A percentile compares a stretch with the other conserved stretches of the same genome.
These are phyloP conservation scores for Antheraea yamamai DNA, from an alignment of 2,888 invertebrate genomes.

Conservation along the genomic window DNA sequence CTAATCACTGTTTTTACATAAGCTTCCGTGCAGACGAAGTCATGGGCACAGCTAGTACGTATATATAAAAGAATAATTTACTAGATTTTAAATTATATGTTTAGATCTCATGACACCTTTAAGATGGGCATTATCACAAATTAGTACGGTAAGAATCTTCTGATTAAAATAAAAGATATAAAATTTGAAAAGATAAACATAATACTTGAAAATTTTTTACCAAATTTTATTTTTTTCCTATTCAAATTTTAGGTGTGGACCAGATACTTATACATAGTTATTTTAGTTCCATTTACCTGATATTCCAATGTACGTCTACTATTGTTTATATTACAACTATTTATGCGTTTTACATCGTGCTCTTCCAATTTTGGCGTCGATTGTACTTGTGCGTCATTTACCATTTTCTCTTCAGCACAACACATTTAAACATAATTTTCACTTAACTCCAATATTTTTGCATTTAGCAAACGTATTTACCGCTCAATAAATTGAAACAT, in stretches of 20 bases:
- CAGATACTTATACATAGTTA: not conserved
- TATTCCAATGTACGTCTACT: slow-evolving; percentile 65
- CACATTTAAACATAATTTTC: slow-evolving; percentile 55
- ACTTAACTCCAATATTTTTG: slow-evolving; percentile 40
- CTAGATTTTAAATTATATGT: not conserved
- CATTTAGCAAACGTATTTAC: slow-evolving; percentile 24
- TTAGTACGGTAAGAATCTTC: too few species aligned
- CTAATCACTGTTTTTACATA: too few species aligned
- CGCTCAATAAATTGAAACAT: slow-evolving; percentile 21
- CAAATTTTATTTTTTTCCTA: not conserved
- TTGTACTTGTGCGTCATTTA: slow-evolving; percentile 77
- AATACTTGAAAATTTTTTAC: too few species aligned
- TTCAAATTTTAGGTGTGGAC: not conserved
- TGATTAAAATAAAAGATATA: too few species aligned
- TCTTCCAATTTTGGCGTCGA: slow-evolving; percentile 68
- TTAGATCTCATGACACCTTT: not conserved
- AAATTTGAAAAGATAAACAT: not conserved
- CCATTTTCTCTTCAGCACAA: slow-evolving; percentile 68
- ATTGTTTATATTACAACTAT: slow-evolving; percentile 56
- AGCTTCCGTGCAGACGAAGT: too few species aligned
- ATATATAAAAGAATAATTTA: too few species aligned
- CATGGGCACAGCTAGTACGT: too few species aligned
- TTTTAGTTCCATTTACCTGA: slow-evolving; percentile 50
- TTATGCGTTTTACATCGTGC: slow-evolving; percentile 59
- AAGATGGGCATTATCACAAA: too few species aligned